Conservation (phyloP, 2,113 vertebrate genomes). For the Tachysurus vachellii region DNA sequence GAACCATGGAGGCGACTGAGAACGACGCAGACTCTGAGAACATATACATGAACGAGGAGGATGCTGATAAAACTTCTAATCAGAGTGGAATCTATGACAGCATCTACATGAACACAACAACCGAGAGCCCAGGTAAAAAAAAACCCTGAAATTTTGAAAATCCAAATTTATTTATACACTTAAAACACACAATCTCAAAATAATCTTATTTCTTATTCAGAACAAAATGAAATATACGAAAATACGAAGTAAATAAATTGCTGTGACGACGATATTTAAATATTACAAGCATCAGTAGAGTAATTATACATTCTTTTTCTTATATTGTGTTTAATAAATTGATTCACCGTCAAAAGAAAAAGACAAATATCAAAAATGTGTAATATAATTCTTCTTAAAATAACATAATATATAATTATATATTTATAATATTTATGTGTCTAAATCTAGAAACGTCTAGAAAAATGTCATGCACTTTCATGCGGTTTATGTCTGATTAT, state of each 20-base stretch:
- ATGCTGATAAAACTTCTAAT: neutral
- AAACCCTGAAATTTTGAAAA: too few relatives aligned
- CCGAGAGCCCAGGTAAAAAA: neutral
- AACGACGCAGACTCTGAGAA: neutral
- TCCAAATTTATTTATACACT: too few relatives aligned
- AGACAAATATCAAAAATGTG: neutral
- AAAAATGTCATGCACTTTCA: neutral
- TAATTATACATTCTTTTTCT: too few relatives aligned
- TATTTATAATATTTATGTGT: neutral
- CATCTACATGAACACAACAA: neutral
- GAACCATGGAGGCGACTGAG: neutral
- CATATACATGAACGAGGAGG: slow-evolving; percentile 29
- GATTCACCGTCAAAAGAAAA: neutral
- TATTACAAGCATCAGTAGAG: neutral
- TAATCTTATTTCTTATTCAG: neutral
- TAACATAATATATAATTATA: neutral
- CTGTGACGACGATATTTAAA: neutral
- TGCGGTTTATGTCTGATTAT: neutral
- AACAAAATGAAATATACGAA: neutral
- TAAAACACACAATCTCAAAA: neutral
- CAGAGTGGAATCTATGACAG: neutral
- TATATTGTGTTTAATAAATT: neutral
- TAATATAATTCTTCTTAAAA: neutral
- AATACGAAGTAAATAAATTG: neutral
- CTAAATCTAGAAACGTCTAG: neutral